Conservation (phyloP, 2,113 vertebrate species). For the Antechinus flavipes region DNA sequence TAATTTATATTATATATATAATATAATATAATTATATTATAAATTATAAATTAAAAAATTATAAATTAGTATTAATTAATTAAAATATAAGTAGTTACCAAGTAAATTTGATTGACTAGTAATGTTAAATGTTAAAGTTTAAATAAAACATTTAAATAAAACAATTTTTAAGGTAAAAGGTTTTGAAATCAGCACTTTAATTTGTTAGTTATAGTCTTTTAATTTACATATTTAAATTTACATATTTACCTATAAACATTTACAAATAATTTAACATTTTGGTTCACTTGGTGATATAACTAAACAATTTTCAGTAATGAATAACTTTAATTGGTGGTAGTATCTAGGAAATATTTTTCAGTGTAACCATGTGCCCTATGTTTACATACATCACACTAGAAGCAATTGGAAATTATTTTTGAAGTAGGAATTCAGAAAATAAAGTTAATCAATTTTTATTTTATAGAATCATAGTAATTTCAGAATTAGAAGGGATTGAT, state of each 20-base stretch:
- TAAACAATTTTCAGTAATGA: background rate
- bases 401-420: no score
- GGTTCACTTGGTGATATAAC: background rate
- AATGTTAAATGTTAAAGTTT: background rate
- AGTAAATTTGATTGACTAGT: background rate
- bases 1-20: no score
- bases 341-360: constrained; percentile 24
- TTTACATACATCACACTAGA: background rate
- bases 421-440: no score
- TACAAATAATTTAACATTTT: constrained; percentile 54
- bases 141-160: background rate
- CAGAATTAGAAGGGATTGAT: no score
- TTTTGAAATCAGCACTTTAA: background rate
- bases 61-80: background rate
- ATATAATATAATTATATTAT: no score
- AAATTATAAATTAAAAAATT: no score
- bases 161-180: background rate
- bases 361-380: background rate
- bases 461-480: no score
- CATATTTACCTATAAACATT: constrained; percentile 4
- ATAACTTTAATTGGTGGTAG: background rate
- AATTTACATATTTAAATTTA: background rate
- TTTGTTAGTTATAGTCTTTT: background rate
- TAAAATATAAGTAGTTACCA: background rate
- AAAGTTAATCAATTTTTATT: no score